Evolutionary conservation across 1,140 invertebrate genomes (phyloP), one percentile per base, ranked within the genome.

Genomic region (Lysiphlebus fabarum): DNA sequence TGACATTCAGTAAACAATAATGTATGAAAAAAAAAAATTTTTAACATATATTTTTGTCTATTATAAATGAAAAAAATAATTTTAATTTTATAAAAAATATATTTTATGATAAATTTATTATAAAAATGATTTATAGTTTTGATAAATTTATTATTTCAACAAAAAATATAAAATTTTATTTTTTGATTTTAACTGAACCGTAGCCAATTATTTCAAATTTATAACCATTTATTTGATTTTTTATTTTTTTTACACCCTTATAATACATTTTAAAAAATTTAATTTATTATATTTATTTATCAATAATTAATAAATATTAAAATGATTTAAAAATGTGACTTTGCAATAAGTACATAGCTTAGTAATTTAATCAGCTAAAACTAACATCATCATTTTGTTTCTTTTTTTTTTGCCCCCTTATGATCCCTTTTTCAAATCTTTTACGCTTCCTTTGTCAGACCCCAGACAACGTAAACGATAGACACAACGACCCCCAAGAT

Each of bases 331-430:
- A 67, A 67, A 72, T n/a, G 67, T 74, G 75, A 67, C 63, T 59
- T 64, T 64, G 75, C 74, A 77, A 73, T 70, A 66, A 26, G 68
- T 68, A 67, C 67, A 66, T 66, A 72, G 73, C 72, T 77, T 78
- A 77, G 76, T 77, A 78, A 79, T 79, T 78, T 79, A 78, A 79
- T 79, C 77, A 78, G 76, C 76, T 78, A 79, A 79, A 79, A 78
- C 77, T 79, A 79, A 78, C 77, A 78, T 74, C 70, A 63, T 58
- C 67, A 65, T 64, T 73, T 65, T 67, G 69, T 66, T 67, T 44
- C 45, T 56, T 59, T 67, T 58, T 67, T 58, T 65, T 65, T 67
- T 63, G 59, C 62, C 62, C 64, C 62, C 61, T 55, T 56, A 66
- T 62, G 54, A 67, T 67, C 62, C 62, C 63, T 69, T 65, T 70